Evolutionary conservation across 2,797 vertebrate genomes (phyloP), one percentile per base, ranked within the genome.

Genomic region (Gymnodraco acuticeps): DNA sequence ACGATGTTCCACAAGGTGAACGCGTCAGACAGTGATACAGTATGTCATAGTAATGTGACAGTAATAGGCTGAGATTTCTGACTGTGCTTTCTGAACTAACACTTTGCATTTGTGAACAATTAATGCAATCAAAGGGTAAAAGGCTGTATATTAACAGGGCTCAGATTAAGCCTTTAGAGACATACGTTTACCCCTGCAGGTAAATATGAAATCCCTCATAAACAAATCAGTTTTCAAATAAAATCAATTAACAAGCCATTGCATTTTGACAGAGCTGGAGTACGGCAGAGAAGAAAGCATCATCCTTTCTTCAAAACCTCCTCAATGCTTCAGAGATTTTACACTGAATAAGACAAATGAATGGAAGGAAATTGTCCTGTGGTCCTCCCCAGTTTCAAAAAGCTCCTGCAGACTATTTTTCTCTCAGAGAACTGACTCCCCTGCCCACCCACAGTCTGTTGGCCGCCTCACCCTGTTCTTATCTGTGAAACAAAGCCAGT

Each of bases 361-460:
- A 62, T 3, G 10, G 47, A 62, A 66, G 45, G 41, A 60, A 80
- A 42, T 15, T 33, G 50, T 46, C 48, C 27, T 8, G 3, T 58
- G 33, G 48, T 41, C 52, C 43, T 73, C 45, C 62, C 33, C 52
- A 33, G 48, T 76, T 54, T 67, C n/a, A 64, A 23, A 73, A 63
- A 48, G 48, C 76, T 74, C 47, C 64, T 14, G 31, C 59, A 72
- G 59, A 70, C 70, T 59, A 19, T 70, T 76, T 76, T 53, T 75
- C 56, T 63, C 55, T 67, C 23, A 38, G 64, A 77, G 13, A 17
- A 46, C 77, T 70, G 58, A 81, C 48, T 79, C 64, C 41, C 56
- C 15, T 77, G 64, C 69, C 74, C 72, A 68, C 74, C 69, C 71
- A 77, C 71, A 76, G 76, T 79, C 67, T 84, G 71, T 63, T 80